Conservation (phyloP, 2,797 vertebrate species). For the Cyclopterus lumpus region DNA sequence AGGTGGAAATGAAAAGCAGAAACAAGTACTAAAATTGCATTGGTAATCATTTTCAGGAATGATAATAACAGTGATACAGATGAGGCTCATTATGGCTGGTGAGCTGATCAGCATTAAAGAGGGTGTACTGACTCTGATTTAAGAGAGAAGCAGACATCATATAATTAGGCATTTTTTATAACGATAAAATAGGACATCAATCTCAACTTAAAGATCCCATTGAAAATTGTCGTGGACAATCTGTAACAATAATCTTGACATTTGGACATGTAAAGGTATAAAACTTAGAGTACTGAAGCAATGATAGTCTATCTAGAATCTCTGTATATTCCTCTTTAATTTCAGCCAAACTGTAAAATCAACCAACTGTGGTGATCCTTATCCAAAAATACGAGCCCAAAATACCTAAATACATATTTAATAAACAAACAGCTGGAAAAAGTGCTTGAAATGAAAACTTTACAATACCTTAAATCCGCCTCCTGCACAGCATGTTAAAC, state of each 20-base stretch:
- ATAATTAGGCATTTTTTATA: background rate
- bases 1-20: slow-evolving; percentile 1
- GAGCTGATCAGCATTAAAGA: slow-evolving; percentile 31
- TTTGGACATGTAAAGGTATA: background rate
- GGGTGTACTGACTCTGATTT: background rate
- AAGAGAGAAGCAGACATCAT: background rate
- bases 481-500: background rate
- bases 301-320: background rate
- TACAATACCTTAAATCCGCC: background rate
- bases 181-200: background rate
- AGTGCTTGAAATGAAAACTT: background rate
- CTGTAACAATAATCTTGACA: background rate
- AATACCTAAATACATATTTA: background rate
- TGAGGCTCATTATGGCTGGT: slow-evolving; percentile 25
- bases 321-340: background rate
- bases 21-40: slow-evolving; percentile 12
- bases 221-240: background rate
- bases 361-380: background rate
- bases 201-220: background rate
- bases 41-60: slow-evolving; percentile 31
- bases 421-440: background rate
- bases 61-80: slow-evolving; percentile 27
- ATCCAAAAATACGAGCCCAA: background rate
- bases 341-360: background rate
- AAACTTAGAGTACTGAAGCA: background rate